Base-by-base conservation (phyloP, 2,888 invertebrate genomes). In the Archaeoteleia sp. region DNA sequence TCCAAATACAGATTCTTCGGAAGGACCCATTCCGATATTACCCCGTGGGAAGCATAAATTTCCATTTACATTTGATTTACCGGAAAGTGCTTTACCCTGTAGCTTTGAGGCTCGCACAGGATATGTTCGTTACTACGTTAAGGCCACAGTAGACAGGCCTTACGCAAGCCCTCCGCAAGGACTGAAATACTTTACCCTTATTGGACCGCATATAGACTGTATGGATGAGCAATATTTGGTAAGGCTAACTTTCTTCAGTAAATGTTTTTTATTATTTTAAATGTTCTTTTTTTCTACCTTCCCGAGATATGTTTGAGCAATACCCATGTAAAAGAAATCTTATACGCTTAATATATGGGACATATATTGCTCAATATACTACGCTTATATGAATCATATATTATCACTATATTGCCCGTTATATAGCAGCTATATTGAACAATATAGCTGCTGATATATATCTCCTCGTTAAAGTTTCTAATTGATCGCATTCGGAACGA, bases 161-260 rank as follows among this genome's bases (percentile, higher is more conserved):
- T 93, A 92, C 79, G 92, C 92, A 1, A 92, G 92, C 45, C 92
- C 92, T 1, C 93, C 93, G 0, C 92, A 93, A 80, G 92, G 92
- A 7, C 91, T 92, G 87, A 93, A 93, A 80, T 93, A 93, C 82
- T 93, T 93, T 82, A 92, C 93, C 1, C 87, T 93, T 37, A 91
- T 93, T 72, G 93, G 92, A 1, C 93, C 93, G 8, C 91, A 92
- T 78, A 91, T 92, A 74, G 93, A 93, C 84, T 92, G 92, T 82
- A 92, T 92, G 92, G 93, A 93, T 71, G 92, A 92, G 80, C 90
- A 92, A 77, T 92, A 92, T 81, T 85, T 93, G 87, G 92, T 92
- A 69, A 55, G n/a, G n/a, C n/a, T n/a, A n/a, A n/a, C n/a, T n/a
- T n/a, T n/a, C 34, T 43, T 55, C 29, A 29, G 34, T 17, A 40